Base-by-base conservation (phyloP, 2,888 invertebrate species). In the Cheilosia variabilis region DNA sequence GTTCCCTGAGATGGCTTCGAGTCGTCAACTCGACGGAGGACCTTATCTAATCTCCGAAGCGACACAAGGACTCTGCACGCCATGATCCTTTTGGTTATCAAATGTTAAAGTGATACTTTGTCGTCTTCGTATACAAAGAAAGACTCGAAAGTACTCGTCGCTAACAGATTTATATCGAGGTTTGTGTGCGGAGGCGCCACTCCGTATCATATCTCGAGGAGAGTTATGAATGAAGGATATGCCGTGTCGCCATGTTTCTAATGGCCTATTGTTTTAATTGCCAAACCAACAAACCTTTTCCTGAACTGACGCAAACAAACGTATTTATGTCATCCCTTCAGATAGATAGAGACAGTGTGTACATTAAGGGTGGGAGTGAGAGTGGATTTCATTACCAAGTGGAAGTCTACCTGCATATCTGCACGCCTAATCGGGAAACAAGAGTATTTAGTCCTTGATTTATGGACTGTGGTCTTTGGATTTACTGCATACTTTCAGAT, bases 211-310 rank as follows among this genome's bases (percentile, higher is more conserved):
- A 81, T 81, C 81, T 77, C 72, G 27, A 52, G 10, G 62, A 50
- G 62, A 86, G 81, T 86, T 86, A 86, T 86, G 86, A 86, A 86
- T 86, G 81, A 76, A 86, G 62, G 37, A 80, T 60, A 79, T 58
- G 60, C 66, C 53, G 66, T 68, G 83, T 84, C 86, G 86, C 86
- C 86, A 76, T 77, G 66, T 68, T 71, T 75, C 80, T 81, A 86
- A 81, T 81, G 66, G 81, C 66, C 76, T 86, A 81, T 86, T 86
- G 86, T 86, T 86, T 86, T 81, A 86, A 86, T 86, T 86, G 76
- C 76, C 75, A 84, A 84, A 76, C 75, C 78, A 69, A 79, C 63
- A 79, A 75, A 79, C 75, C 80, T 84, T 75, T 75, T 83, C 58
- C 37, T 65, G 47, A 69, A 41, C 50, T 84, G 75, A 84, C 76